Evolutionary conservation across 2,113 vertebrate genomes (phyloP), one percentile per base, ranked within the genome.

Genomic region (Syrrhaptes paradoxus): DNA sequence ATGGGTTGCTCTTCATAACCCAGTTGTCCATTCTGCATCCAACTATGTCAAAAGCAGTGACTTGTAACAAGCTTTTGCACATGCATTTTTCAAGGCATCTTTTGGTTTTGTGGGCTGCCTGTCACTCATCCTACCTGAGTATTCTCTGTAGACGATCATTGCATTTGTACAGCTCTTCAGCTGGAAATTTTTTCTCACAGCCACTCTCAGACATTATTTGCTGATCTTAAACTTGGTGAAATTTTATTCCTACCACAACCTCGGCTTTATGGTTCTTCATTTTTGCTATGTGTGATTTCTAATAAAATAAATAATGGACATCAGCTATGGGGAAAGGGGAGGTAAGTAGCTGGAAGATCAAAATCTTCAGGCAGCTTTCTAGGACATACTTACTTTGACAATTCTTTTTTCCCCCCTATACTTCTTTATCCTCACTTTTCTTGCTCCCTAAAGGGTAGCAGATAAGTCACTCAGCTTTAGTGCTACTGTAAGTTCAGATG

Each of bases 401-500:
- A 8, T 58, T 72, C 6, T 45, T 19, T 31, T 6, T 28, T 28
- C 8, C 34, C 28, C 36, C 16, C 17, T 18, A 9, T 54, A 34
- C 28, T 94, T 73, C 73, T 89, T 92, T 65, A 84, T 86, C 25
- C 45, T 92, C 38, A 29, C 89, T 95, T 88, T 70, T 95, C 34
- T 93, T 91, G 10, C 36, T 94, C 41, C 26, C 29, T 86, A 55
- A 87, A 34, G 24, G 20, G 25, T 61, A 22, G 62, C 43, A 79
- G 71, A 45, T 84, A 93, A 92, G 62, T 83, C 78, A 83, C 70
- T 94, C 52, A 14, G 71, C 34, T 77, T 86, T 66, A 87, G 78
- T 87, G 85, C 41, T 94, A 41, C 85, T 85, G 32, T 89, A 89
- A 95, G 83, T 94, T 97, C 96, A 97, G 95, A 96, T 96, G 97